Conservation (phyloP, 2,888 invertebrate genomes). For the Tenodera sinensis region DNA sequence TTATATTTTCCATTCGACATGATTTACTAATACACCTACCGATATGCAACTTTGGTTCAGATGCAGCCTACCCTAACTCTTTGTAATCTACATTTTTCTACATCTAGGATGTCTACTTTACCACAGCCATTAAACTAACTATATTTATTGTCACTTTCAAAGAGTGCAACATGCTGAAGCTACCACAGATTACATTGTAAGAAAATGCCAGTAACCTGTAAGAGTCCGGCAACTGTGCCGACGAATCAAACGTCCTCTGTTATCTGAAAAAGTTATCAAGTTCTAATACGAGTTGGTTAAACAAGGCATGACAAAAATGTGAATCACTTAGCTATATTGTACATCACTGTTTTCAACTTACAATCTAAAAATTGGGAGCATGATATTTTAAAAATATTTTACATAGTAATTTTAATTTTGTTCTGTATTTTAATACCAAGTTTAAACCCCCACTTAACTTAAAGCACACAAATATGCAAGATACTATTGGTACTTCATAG, state of each 20-base stretch:
- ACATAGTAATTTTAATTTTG: neutral
- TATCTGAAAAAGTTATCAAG: conserved; percentile 9
- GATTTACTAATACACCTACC: too few species aligned
- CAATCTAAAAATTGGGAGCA: neutral
- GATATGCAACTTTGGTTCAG: too few species aligned
- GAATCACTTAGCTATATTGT: too few species aligned
- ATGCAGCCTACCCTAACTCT: too few species aligned
- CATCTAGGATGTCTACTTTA: neutral
- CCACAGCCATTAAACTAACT: neutral
- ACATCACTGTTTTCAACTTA: too few species aligned
- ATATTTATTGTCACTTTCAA: neutral
- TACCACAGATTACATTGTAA: neutral
- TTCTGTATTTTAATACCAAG: neutral
- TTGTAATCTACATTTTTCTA: neutral
- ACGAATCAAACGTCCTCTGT: conserved; percentile 2
- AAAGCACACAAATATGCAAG: neutral
- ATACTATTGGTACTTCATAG: too few species aligned
- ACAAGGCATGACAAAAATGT: too few species aligned
- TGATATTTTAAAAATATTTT: neutral
- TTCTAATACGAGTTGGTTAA: neutral
- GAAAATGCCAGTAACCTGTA: conserved; percentile 18
- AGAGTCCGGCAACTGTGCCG: conserved; percentile 12
- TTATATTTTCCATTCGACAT: too few species aligned
- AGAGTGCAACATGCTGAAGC: neutral
- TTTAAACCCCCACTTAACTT: neutral